These are phyloP conservation scores for Trachelus stipa DNA, from an alignment of 2,888 invertebrate species.

Conservation along the genomic window DNA sequence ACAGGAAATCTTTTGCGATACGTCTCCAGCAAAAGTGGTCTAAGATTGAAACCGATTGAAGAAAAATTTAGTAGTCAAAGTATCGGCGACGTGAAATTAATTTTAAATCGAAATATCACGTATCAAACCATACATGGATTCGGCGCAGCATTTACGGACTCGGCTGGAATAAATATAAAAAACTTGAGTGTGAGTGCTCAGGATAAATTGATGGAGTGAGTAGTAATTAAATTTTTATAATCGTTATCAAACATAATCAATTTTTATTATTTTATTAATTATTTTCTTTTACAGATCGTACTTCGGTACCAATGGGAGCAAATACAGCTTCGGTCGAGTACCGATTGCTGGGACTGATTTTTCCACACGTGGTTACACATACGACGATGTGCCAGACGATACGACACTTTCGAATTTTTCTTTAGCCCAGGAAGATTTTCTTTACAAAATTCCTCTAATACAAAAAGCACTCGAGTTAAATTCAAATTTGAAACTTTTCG, in stretches of 20 bases:
- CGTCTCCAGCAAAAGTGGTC: constrained; percentile 72
- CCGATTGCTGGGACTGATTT: constrained; percentile 89
- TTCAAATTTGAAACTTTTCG: constrained; percentile 66
- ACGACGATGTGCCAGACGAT: constrained; percentile 76
- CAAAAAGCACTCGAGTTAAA: neutral
- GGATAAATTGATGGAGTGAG: constrained; percentile 68
- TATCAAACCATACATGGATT: constrained; percentile 81
- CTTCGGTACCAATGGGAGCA: constrained; percentile 77
- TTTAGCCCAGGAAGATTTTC: constrained; percentile 74
- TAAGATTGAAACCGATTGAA: constrained; percentile 66
- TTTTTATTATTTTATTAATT: constrained; percentile 6
- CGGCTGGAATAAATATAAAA: constrained; percentile 75
- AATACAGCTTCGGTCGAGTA: constrained; percentile 81
- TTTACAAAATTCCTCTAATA: constrained; percentile 67
- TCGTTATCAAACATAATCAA: constrained; percentile 6
- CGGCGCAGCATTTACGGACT: constrained; percentile 85
- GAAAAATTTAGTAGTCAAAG: neutral
- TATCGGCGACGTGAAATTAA: constrained; percentile 25
- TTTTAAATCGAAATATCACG: constrained; percentile 53
- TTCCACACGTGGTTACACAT: constrained; percentile 82
- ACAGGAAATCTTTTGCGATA: constrained; percentile 69
- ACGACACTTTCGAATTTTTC: constrained; percentile 73
- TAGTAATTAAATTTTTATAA: constrained; percentile 26
- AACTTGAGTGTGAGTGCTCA: constrained; percentile 69
- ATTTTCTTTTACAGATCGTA: constrained; percentile 72